Base-by-base conservation (phyloP, 2,797 vertebrate species). In the Sebastes matsubarae region DNA sequence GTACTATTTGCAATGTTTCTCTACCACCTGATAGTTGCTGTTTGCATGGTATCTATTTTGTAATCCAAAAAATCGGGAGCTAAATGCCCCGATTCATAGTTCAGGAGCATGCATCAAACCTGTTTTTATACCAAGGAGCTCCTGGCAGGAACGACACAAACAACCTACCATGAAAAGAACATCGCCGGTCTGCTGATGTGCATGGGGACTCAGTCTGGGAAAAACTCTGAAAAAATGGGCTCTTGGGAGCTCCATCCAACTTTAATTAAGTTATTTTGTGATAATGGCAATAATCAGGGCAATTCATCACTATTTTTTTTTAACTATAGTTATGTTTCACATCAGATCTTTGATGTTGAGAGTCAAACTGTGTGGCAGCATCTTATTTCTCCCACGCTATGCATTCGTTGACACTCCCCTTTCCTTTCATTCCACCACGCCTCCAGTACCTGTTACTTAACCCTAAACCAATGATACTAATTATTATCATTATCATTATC, bases 11-110 rank as follows among this genome's bases (percentile, higher is more conserved):
- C 32, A 24, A 1, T 2, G 25, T 46, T 38, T 74, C 38, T 72
- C 20, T 81, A 46, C 70, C 38, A 57, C 72, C 38, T 73, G 52
- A 58, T 24, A 24, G n/a, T 25, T 42, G 9, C 8, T 67, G 18
- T 73, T 75, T 60, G 46, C 20, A 14, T 46, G 13, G 60, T 69
- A 66, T 61, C 20, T 38, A 20, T 75, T 68, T 58, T 4, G 6
- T 58, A 72, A 83, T 59, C 7, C 25, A 58, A 72, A 78, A 57
- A 65, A 59, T 32, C 12, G 36, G 4, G 18, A 63, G 66, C 38
- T 64, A 38, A 68, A 69, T 78, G 67, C 70, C 7, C 11, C 22
- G 24, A 4, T 68, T 29, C 55, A 81, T 65, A 81, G 34, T 46
- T 13, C 18, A 30, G 14, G 20, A 67, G 30, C 14, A 13, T 12